A percentile compares a stretch with the other conserved stretches of the same genome.
Evolutionary conservation across 2,113 vertebrate species (phyloP).

Genomic region (Orycteropus afer): DNA sequence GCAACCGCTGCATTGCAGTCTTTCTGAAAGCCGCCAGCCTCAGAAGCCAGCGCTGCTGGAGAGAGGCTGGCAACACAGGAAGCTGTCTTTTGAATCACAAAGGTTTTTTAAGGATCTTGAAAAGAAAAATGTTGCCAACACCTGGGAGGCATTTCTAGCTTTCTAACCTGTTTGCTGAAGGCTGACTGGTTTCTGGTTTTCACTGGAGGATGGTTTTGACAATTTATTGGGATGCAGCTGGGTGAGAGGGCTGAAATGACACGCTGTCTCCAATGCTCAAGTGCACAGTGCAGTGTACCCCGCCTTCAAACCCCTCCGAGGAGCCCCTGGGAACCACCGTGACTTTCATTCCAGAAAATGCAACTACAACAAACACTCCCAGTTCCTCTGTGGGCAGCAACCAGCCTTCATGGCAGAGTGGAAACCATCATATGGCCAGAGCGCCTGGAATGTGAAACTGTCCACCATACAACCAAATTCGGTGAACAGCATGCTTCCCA

Average conservation of each 20-base stretch:
- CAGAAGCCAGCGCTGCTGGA: neutral
- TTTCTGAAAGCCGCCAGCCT: slow-evolving; percentile 71
- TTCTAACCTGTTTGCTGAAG: slow-evolving; percentile 29
- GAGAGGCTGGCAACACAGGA: slow-evolving; percentile 42
- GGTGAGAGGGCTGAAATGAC: neutral
- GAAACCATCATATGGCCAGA: neutral
- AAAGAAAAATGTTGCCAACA: slow-evolving; percentile 33
- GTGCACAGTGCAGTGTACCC: neutral
- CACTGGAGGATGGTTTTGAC: neutral
- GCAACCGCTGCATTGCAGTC: slow-evolving; percentile 83
- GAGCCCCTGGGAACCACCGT: neutral
- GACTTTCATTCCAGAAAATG: neutral
- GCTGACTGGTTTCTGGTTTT: neutral
- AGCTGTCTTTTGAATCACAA: slow-evolving; percentile 63
- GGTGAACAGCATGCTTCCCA: neutral
- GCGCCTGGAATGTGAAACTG: neutral
- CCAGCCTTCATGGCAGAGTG: neutral
- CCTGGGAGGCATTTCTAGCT: neutral
- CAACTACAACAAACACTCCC: neutral
- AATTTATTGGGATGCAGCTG: neutral
- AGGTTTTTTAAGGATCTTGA: neutral
- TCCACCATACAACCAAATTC: neutral
- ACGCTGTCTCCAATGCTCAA: neutral
- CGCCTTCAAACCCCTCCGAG: neutral
- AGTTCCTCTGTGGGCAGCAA: neutral